Evolutionary conservation across 2,797 vertebrate species (phyloP).

Genomic region (Onychomys torridus): DNA sequence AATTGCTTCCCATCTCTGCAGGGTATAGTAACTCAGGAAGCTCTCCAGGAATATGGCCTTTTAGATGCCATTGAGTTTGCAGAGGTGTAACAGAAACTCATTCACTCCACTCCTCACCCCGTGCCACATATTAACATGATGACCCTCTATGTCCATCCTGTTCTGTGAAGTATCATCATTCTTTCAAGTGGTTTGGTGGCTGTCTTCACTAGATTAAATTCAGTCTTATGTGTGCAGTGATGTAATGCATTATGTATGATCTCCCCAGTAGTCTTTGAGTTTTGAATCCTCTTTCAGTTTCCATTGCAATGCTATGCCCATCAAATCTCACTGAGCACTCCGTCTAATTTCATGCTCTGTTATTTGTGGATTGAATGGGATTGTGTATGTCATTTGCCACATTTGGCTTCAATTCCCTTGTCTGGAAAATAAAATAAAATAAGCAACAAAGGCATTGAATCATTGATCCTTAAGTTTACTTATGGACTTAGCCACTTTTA

Average conservation of each 20-base stretch:
- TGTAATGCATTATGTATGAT: not conserved
- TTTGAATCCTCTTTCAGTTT: not conserved
- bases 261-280: not conserved
- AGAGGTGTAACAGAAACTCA: constrained; percentile 10
- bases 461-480: not conserved
- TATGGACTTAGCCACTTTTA: not conserved
- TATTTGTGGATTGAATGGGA: not conserved
- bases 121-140: not conserved
- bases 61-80: not conserved
- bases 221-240: not conserved
- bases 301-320: not conserved
- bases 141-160: not conserved
- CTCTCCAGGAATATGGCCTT: constrained; percentile 14
- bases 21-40: constrained; percentile 19
- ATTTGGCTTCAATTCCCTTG: not conserved
- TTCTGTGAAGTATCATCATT: not conserved
- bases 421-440: not conserved
- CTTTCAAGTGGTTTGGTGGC: not conserved
- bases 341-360: not conserved
- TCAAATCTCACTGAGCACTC: not conserved
- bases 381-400: not conserved
- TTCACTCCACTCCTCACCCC: not conserved
- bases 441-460: not conserved
- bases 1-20: constrained; percentile 64
- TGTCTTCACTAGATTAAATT: not conserved